Evolutionary conservation across 1,140 invertebrate genomes (phyloP), one percentile per base, ranked within the genome.

Genomic region (Drosophila parvula): DNA sequence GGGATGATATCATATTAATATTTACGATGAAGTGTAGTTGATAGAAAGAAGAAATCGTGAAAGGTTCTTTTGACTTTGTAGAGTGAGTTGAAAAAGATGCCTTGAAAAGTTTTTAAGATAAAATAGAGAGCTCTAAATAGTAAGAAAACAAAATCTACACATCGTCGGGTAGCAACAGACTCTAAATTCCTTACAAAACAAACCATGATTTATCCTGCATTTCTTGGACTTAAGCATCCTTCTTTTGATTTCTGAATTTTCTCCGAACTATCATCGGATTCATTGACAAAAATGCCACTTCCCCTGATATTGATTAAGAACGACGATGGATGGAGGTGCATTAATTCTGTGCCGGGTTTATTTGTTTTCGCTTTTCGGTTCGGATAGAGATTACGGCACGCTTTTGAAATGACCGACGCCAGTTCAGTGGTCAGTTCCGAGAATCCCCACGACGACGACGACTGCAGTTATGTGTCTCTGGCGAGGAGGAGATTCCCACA

Each of bases 371-470:
- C 16, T n/a, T 38, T 56, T 58, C 16, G 27, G 59, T 53, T 38
- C 14, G 28, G 43, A 22, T 44, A 44, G 68, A 57, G 68, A 78
- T 76, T 69, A 69, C 47, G 53, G 64, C 68, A 69, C 64, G 78
- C 84, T 86, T 86, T 83, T 89, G 68, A 86, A 88, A 79, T 77
- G 77, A 83, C 83, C 83, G 83, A 63, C 77, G 34, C 51, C 51
- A 38, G 51, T 55, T 22, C 51, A 38, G 34, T 55, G 47, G 51
- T 34, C 32, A 89, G 60, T 88, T 88, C 83, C 77, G 47, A 53
- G 83, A 88, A 88, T 44, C 27, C 14, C 44, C 7, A n/a, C 47
- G 47, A 18, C 16, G 16, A 30, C 18, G 34, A 41, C 41, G 63
- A 70, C 28, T 76, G 74, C 62, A 76, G 53, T 74, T 60, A 41